Base-by-base conservation (phyloP, 2,113 vertebrate genomes). In the Perccottus glenii region DNA sequence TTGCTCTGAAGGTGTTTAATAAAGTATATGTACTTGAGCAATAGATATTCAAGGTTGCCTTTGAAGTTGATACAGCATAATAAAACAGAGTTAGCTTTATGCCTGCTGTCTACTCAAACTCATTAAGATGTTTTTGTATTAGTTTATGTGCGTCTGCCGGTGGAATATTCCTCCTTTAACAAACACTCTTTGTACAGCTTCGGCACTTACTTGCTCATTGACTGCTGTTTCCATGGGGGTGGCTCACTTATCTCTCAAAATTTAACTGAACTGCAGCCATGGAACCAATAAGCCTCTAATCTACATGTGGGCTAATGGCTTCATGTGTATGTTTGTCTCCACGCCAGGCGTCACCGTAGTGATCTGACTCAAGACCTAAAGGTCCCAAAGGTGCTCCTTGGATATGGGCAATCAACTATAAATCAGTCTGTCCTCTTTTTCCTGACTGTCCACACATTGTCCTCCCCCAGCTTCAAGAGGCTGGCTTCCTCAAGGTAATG, bases 401-500 rank as follows among this genome's bases (percentile, higher is more conserved):
- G 78, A 71, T 71, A 71, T 59, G 69, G 48, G 47, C 70, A 84
- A 84, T 68, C 19, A 0, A 47, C 62, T 55, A 46, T 87, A 86
- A 89, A 85, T 90, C 80, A 38, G 58, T 45, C 66, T 83, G 62
- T 47, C n/a, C n/a, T n/a, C n/a, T 74, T 75, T 64, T 65, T 68
- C 73, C 14, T 8, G 27, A 66, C 73, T 64, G 48, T 70, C 55
- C 49, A 35, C 27, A 57, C 47, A 64, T 33, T 33, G n/a, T 55
- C 45, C 11, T 33, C 70, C 19, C 62, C n/a, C 44, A 36, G 53
- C 53, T 51, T n/a, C 44, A 55, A 67, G 11, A 67, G 83, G 52
- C 38, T 11, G 51, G 48, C 46, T 58, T 56, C 66, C 55, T 60
- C 35, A 32, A 67, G 66, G 76, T 87, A 86, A 86, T 80, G 83